Evolutionary conservation across 1,140 invertebrate genomes (phyloP).

Genomic region (Zaprionus nigranus): DNA sequence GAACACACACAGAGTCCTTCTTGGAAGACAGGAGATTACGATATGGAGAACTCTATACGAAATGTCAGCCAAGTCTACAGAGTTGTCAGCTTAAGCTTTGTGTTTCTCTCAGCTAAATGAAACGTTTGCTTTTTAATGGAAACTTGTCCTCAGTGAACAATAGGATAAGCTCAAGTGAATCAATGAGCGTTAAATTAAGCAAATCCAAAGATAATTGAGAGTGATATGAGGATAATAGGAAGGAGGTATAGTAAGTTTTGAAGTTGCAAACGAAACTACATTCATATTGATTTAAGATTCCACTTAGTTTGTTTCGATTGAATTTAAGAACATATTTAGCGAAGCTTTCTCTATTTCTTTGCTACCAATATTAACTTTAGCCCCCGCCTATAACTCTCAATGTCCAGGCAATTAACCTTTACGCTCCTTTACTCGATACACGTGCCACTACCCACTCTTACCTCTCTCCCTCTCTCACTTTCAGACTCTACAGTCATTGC

Average conservation of each 20-base stretch:
- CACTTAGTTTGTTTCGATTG: not conserved
- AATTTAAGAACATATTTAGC: not conserved
- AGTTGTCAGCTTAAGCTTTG: slow-evolving; percentile 21
- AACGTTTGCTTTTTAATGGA: slow-evolving; percentile 31
- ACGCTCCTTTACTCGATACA: slow-evolving; percentile 6
- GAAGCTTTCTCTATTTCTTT: not conserved
- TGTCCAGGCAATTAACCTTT: slow-evolving; percentile 13
- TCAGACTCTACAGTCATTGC: slow-evolving; percentile 8
- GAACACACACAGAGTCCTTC: not conserved
- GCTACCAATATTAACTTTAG: not conserved
- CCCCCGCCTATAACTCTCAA: not conserved
- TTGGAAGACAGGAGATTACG: not conserved
- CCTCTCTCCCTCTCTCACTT: not conserved
- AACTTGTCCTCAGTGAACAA: not conserved
- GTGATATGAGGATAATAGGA: not conserved
- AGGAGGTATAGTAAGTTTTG: not conserved
- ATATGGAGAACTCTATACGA: not conserved
- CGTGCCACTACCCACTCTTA: not conserved
- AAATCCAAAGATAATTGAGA: slow-evolving; percentile 1
- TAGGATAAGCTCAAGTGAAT: slow-evolving; percentile 7
- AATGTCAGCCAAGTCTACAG: not conserved
- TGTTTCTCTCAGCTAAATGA: slow-evolving; percentile 16
- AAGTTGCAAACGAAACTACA: not conserved
- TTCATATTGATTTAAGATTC: not conserved
- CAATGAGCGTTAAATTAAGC: slow-evolving; percentile 19